These are phyloP conservation scores for Dromius quadrimaculatus DNA, from an alignment of 2,888 invertebrate genomes.

Conservation along the genomic window DNA sequence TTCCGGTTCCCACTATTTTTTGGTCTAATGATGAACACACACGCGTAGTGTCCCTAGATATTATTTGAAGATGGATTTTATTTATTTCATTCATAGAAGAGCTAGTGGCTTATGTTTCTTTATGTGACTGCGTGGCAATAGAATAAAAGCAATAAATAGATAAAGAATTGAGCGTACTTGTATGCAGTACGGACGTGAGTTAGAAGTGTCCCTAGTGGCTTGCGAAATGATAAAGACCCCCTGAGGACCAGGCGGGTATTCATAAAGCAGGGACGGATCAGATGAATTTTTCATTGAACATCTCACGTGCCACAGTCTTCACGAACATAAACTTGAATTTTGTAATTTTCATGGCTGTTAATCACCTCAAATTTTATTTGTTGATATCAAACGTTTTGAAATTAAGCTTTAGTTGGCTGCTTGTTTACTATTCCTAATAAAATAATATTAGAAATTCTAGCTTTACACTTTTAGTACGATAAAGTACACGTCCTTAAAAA, in stretches of 20 bases:
- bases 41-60: not conserved
- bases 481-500: too few relatives aligned
- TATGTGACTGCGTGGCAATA: not conserved
- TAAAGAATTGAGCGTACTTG: not conserved
- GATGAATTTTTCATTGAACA: too few relatives aligned
- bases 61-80: conserved; percentile 4
- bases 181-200: not conserved
- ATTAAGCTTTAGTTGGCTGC: too few relatives aligned
- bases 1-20: too few relatives aligned
- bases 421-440: too few relatives aligned
- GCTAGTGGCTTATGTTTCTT: not conserved
- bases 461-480: too few relatives aligned
- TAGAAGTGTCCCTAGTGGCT: not conserved
- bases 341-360: too few relatives aligned
- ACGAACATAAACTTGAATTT: too few relatives aligned
- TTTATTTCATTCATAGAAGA: conserved; percentile 14
- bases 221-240: conserved; percentile 35
- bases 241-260: conserved; percentile 11
- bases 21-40: not conserved
- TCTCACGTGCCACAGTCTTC: too few relatives aligned
- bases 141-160: conserved; percentile 23
- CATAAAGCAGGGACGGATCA: not conserved
- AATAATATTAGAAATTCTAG: too few relatives aligned
- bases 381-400: too few relatives aligned
- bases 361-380: too few relatives aligned